Evolutionary conservation across 1,140 invertebrate species (phyloP).

Genomic region (Drosophila azteca): DNA sequence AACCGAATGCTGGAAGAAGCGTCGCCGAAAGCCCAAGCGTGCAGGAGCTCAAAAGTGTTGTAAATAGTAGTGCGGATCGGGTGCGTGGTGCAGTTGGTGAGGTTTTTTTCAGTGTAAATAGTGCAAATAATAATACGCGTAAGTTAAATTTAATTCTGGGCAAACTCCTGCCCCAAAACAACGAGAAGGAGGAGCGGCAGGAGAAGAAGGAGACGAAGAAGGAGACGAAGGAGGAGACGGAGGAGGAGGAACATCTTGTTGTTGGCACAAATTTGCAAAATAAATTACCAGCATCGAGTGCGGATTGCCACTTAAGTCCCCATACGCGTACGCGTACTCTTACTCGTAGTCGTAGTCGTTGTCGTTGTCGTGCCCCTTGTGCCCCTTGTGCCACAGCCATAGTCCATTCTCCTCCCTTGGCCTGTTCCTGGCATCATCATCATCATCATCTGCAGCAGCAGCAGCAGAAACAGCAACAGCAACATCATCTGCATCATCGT

Average conservation of each 20-base stretch:
- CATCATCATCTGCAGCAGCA: conserved; percentile 6
- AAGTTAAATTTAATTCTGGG: conserved; percentile 79
- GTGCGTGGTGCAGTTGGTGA: not conserved
- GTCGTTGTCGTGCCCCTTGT: conserved; percentile 2
- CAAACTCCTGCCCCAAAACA: conserved; percentile 28
- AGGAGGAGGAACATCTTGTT: conserved; percentile 25
- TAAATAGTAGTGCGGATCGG: conserved; percentile 45
- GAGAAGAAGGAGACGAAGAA: conserved; percentile 17
- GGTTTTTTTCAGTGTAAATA: conserved; percentile 80
- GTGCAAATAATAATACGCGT: conserved; percentile 73
- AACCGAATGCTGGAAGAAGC: conserved; percentile 54
- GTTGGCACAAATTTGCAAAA: conserved; percentile 76
- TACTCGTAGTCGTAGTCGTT: conserved; percentile 7
- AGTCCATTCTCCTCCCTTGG: too few species aligned
- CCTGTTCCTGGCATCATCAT: conserved; percentile 11
- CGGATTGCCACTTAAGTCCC: conserved; percentile 59
- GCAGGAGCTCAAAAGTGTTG: conserved; percentile 24
- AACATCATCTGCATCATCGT: conserved; percentile 14
- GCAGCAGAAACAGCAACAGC: conserved; percentile 3
- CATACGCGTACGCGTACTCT: conserved; percentile 6
- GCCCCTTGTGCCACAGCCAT: too few species aligned
- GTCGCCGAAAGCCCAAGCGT: conserved; percentile 41
- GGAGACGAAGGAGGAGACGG: conserved; percentile 16
- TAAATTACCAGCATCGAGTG: conserved; percentile 76
- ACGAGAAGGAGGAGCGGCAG: conserved; percentile 1